Evolutionary conservation across 2,888 invertebrate genomes (phyloP), one percentile per base, ranked within the genome.

Genomic region (Oxyteleia sp.): DNA sequence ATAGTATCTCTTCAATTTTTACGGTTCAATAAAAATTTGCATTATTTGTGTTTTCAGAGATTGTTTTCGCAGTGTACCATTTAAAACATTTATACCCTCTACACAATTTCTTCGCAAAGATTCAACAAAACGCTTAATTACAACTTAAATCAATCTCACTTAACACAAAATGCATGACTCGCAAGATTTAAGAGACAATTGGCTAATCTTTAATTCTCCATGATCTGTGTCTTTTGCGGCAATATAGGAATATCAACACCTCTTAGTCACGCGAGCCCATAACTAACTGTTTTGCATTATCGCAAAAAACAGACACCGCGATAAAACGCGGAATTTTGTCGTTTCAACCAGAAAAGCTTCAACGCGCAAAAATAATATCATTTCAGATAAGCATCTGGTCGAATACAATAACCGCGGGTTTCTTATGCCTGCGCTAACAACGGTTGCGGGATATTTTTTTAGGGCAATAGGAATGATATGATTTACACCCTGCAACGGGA

Each of bases 401-500:
- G 32, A 71, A 49, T 57, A 43, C 32, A 64, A 64, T 64, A 79
- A 71, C 23, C 13, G 11, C 29, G 7, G 18, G 16, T 59, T 72
- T 68, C 72, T 80, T 74, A 68, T 61, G 53, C 55, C 32, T 45
- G 53, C 16, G 26, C 20, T 11, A 55, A 23, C 29, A 68, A 41
- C n/a, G 23, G 16, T 11, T 23, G 45, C 13, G 15, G 38, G 41
- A 26, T 35, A 69, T 82, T 75, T 82, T n/a, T 78, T 82, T 69
- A 55, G 43, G 13, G 64, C 75, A 53, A 57, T 26, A 20, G 49
- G 71, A 71, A 82, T 82, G 75, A 76, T 82, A 71, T 82, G 76
- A 82, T 82, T 82, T 82, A 82, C 76, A 76, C 76, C 59, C 71
- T 51, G 64, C 64, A 71, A 59, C 49, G 49, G 49, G 63, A 75